A percentile compares a stretch with the other conserved stretches of the same genome.
Evolutionary conservation across 1,140 invertebrate species (phyloP).

Genomic region (Pygmarrhopalites habei): DNA sequence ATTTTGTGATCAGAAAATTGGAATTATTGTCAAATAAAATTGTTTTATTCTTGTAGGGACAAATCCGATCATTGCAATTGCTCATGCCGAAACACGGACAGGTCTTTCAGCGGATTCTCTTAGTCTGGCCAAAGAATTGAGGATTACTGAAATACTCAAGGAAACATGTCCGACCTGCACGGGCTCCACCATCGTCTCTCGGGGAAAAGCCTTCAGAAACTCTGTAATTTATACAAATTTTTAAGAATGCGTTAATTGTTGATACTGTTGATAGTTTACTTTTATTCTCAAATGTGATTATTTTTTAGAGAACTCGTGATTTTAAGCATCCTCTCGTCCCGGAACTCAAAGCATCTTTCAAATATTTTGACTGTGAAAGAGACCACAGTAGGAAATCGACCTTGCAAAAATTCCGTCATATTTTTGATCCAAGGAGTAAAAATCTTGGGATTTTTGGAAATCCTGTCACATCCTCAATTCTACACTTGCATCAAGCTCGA

Average conservation of each 20-base stretch:
- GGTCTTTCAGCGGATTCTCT: constrained; percentile 15
- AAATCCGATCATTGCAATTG: constrained; percentile 10
- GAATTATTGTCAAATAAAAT: background rate
- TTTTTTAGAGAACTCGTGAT: no score
- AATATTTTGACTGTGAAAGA: constrained; percentile 36
- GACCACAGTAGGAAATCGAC: constrained; percentile 21
- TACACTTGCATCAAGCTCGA: constrained; percentile 13
- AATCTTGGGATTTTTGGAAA: constrained; percentile 24
- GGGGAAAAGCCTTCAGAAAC: constrained; percentile 22
- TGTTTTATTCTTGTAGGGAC: constrained; percentile 2
- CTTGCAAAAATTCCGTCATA: constrained; percentile 9
- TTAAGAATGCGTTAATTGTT: background rate
- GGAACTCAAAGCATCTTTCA: constrained; percentile 13
- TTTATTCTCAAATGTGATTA: no score
- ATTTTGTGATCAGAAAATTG: background rate
- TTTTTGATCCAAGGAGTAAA: constrained; percentile 18
- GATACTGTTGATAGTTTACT: background rate
- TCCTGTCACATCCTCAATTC: constrained; percentile 4
- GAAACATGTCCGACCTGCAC: constrained; percentile 28
- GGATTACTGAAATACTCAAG: constrained; percentile 4
- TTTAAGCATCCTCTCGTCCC: background rate
- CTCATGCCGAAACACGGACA: constrained; percentile 27
- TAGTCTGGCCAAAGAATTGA: constrained; percentile 7
- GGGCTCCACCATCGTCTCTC: constrained; percentile 9
- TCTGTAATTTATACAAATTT: constrained; percentile 14